These are phyloP conservation scores for Buathra laborator DNA, from an alignment of 2,888 invertebrate species.

Conservation along the genomic window DNA sequence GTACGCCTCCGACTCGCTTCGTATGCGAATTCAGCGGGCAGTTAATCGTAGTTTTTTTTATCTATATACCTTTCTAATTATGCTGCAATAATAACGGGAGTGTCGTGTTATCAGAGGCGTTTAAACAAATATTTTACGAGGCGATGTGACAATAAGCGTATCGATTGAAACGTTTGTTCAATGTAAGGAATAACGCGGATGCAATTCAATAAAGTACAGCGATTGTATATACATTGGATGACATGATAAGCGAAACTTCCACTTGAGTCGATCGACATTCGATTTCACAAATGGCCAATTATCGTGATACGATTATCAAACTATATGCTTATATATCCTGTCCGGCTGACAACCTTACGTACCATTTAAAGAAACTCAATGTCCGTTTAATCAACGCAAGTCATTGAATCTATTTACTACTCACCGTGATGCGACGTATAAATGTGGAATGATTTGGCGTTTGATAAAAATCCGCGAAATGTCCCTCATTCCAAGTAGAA, in stretches of 20 bases:
- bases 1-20: constrained; percentile 36
- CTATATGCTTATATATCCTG: neutral
- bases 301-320: constrained; percentile 1
- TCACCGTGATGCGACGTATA: neutral
- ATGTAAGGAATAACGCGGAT: neutral
- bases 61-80: constrained; percentile 61
- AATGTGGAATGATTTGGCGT: too few relatives aligned
- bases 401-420: neutral
- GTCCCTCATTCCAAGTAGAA: too few relatives aligned
- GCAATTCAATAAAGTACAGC: neutral
- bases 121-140: neutral
- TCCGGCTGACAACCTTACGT: neutral
- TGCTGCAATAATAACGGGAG: constrained; percentile 20
- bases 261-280: neutral
- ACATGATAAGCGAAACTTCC: neutral
- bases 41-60: constrained; percentile 8
- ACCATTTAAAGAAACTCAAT: neutral
- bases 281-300: neutral
- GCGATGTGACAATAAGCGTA: neutral
- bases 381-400: neutral
- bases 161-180: neutral
- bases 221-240: neutral
- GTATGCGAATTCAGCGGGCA: constrained; percentile 41
- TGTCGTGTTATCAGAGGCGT: constrained; percentile 12
- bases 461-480: too few relatives aligned